Base-by-base conservation (phyloP, 1,140 invertebrate species). In the Sarcophaga peregrina region DNA sequence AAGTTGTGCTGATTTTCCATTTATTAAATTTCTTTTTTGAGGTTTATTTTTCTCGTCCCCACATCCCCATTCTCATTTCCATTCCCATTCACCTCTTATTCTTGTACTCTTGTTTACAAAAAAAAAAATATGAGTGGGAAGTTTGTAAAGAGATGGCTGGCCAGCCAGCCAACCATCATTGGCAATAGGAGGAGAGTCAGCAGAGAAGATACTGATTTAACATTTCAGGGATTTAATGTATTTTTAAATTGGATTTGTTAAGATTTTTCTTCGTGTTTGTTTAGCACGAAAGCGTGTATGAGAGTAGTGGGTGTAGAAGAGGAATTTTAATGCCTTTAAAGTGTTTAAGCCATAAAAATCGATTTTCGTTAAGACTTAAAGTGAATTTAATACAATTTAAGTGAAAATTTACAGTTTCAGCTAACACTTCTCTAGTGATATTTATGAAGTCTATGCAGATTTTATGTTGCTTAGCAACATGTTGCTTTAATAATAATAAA, bases 151-250 rank as follows among this genome's bases (percentile, higher is more conserved):
- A 37, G 4, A 37, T 37, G 25, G 25, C 25, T 37, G 25, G 25
- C 25, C 4, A 4, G 25, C 25, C 25, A 37, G 25, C 25, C 25
- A 37, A 37, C 25, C 1, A 37, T 37, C 25, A 37, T 37, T 37
- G 25, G 54, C 11, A 58, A 0, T n/a, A 4, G 54, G 54, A 13
- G 52, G n/a, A n/a, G n/a, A n/a, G n/a, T n/a, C 58, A 17, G 58
- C 17, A 20, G 47, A 78, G 75, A 47, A 78, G 75, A 78, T 78
- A 17, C 48, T 78, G 75, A 78, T 78, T 78, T 78, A 78, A 78
- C 75, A 78, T 78, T 46, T 78, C 75, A 78, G 75, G 75, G 75
- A 78, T 78, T 78, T 78, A 78, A 78, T 78, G 75, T 78, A 78
- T 78, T 78, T 78, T 78, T 48, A 78, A 78, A 78, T 78, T 78